Base-by-base conservation (phyloP, 1,140 invertebrate genomes). In the Leguminivora glycinivorella region DNA sequence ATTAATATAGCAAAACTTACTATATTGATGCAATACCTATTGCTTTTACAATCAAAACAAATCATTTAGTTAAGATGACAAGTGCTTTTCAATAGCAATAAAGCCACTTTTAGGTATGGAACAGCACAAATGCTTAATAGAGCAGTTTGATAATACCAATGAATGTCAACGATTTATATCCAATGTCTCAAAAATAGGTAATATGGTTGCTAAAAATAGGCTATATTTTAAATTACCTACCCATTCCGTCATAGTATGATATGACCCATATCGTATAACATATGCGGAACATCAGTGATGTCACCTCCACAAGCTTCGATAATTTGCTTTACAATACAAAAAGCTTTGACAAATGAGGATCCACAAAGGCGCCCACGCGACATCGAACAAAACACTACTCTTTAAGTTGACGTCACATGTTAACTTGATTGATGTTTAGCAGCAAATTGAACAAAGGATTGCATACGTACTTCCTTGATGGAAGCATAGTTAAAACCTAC, bases 291-390 rank as follows among this genome's bases (percentile, higher is more conserved):
- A 58, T 58, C 25, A 58, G 14, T 58, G 56, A 58, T 58, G 56
- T 58, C 56, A 58, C 56, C 56, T 58, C 29, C 25, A 25, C 56
- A 26, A 26, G 25, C n/a, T 52, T 22, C 19, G 19, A 52, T 52
- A 0, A 58, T 58, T 58, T 58, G 22, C 9, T 58, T 58, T 58
- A 58, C 9, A 58, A 29, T 58, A 58, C 9, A 58, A 29, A 43
- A 29, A 26, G 24, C 56, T 26, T 58, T 58, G 56, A 58, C 25
- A 58, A 58, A 58, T 58, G 56, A 29, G n/a, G 56, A 58, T 29
- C 25, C 25, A 29, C 56, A 26, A 19, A 5, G 12, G 14, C 56
- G 24, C 56, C 56, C 56, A 58, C 56, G 24, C 22, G 56, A 26
- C 9, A 25, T 58, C n/a, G n/a, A 58, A 25, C 25, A 58, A 58